Evolutionary conservation across 2,113 vertebrate genomes (phyloP), one percentile per base, ranked within the genome.

Genomic region (Nibea albiflora): DNA sequence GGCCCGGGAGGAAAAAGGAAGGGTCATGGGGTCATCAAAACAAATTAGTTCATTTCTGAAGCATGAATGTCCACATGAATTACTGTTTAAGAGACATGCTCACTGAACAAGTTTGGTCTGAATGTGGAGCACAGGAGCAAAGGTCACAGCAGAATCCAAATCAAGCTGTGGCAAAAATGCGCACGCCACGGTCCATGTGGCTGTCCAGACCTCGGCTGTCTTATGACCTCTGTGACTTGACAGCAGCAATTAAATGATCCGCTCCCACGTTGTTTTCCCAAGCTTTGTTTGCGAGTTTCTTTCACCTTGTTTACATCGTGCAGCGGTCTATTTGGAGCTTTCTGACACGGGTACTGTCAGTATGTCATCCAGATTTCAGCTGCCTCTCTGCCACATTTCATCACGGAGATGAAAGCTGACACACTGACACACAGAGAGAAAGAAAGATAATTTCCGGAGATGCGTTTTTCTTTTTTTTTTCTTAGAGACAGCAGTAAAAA

Each of bases 241-340:
- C 46, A 52, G 16, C 49, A 60, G 65, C 15, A 16, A 52, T 57
- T 15, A 61, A 58, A 80, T 16, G 3, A 81, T 77, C 44, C 11
- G 14, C 65, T 73, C 1, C 3, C 6, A 5, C 31, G 39, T 20
- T 70, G 75, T 83, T 24, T 54, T 75, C 24, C 42, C 22, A 26
- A 70, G 62, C 60, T 84, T 81, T 86, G 49, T 82, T 75, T 78
- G 39, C 35, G 52, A 44, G 49, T 73, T 60, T 71, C 68, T 85
- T 87, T 89, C 70, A 73, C 74, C 70, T 50, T 87, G 80, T 93
- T 88, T 92, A 84, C 80, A 72, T 81, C 69, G 76, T 78, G 74
- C 75, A 46, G 52, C 61, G 61, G 76, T 79, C 73, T 84, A 60
- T 80, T 83, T 77, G 72, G 47, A 80, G 75, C 71, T 35, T 73